Base-by-base conservation (phyloP, 2,797 vertebrate genomes). In the Triplophysa yarkandensis region DNA sequence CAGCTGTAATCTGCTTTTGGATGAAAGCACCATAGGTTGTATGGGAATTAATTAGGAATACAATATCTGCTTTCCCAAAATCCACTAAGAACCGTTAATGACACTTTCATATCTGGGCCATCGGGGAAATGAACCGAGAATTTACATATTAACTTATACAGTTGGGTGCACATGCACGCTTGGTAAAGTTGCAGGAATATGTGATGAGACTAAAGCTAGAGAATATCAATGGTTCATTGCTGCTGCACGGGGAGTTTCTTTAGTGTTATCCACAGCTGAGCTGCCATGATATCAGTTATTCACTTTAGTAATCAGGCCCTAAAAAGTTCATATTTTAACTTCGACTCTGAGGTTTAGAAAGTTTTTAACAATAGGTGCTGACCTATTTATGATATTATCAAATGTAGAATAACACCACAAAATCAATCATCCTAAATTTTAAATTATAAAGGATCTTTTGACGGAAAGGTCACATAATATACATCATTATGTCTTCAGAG, bases 61-160 rank as follows among this genome's bases (percentile, higher is more conserved):
- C 32, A 28, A 52, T 13, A 52, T 62, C 21, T 50, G 16, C 16
- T 17, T 57, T 30, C 27, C 16, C 27, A 57, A 57, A 28, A 57
- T 57, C 14, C 30, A n/a, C 43, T 71, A 27, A 50, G 21, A 4
- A 71, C 46, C 23, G 19, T 61, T 17, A 27, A 21, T 50, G 62
- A 62, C 30, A 28, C 6, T 58, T 32, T 17, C 55, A 57, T 17
- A 71, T 71, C 43, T 50, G 62, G 30, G 69, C 63, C 44, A 71
- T 62, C 48, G 28, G 23, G 44, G 44, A 71, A 71, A 71, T 28
- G 39, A 52, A 50, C 52, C 6, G 48, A 27, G 6, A 34, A 71
- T 61, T 60, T 23, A 60, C 68, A 57, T 28, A 57, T 36, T 34
- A 57, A 71, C 43, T 71, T 60, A 25, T 11, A 23, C 55, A 60